Conservation (phyloP, 2,888 invertebrate genomes). For the Clusia tigrina region DNA sequence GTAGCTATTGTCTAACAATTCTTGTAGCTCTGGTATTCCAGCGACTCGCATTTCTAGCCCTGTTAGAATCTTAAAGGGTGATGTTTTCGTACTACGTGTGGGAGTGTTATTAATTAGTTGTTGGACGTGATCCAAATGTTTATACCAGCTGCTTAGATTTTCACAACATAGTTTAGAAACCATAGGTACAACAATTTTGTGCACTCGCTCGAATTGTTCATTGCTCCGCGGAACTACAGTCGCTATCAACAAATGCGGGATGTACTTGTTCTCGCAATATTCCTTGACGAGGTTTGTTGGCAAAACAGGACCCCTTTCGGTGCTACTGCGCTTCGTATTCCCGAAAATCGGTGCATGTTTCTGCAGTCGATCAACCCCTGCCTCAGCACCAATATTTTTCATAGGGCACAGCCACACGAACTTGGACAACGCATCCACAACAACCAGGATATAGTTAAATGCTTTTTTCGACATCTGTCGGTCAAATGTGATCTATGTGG, state of each 20-base stretch:
- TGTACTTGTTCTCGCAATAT: conserved; percentile 49
- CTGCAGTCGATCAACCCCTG: conserved; percentile 41
- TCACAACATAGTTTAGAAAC: conserved; percentile 50
- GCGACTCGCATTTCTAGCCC: conserved; percentile 10
- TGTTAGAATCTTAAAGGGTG: conserved; percentile 17
- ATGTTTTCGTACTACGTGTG: conserved; percentile 9
- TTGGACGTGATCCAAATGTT: conserved; percentile 30
- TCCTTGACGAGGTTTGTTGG: conserved; percentile 51
- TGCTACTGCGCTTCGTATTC: conserved; percentile 49
- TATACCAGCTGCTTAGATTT: conserved; percentile 47
- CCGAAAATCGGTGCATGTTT: conserved; percentile 51
- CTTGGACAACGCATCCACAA: too few species aligned
- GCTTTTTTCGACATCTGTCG: too few species aligned
- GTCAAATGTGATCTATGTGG: too few species aligned
- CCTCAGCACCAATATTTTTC: too few species aligned
- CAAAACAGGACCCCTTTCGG: conserved; percentile 54
- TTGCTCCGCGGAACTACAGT: conserved; percentile 5
- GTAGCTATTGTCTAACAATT: too few species aligned
- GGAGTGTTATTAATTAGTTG: conserved; percentile 38
- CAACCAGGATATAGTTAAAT: too few species aligned
- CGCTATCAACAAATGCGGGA: conserved; percentile 40
- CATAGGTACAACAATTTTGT: conserved; percentile 42
- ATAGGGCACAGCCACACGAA: too few species aligned
- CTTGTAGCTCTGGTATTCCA: too few species aligned
- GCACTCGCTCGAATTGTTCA: conserved; percentile 6